Evolutionary conservation across 1,140 invertebrate genomes (phyloP), one percentile per base, ranked within the genome.

Genomic region (Dendroctonus ponderosae): DNA sequence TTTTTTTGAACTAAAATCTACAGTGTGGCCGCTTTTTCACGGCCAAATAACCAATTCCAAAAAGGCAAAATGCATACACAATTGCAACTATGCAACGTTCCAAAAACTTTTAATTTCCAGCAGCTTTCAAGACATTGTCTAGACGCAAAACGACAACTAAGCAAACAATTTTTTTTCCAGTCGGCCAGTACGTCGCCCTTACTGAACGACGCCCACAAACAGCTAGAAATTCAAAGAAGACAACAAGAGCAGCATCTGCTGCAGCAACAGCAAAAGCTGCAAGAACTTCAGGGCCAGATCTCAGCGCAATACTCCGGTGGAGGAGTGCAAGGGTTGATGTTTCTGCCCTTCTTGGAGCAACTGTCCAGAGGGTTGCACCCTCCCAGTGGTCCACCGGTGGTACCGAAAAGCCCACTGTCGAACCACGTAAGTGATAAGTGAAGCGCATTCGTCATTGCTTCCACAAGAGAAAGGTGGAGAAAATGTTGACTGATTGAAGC

Each of bases 301-400:
- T 72, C 72, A 37, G 75, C 78, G 8, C 77, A 79, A 51, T 79
- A 79, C 71, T 69, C 74, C 6, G 72, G 71, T 52, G 61, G 68
- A 26, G 75, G 74, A 7, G 72, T 67, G 69, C 80, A 50, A 53
- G 78, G 79, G 51, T 76, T 85, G 53, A 82, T 85, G 79, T 83
- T 84, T 65, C 75, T 85, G 44, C 84, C 84, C 9, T 80, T 85
- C 61, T 71, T 85, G 64, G 85, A 85, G 69, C 83, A 84, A 61
- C 70, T 83, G 9, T 61, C 57, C 8, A 74, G 80, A 60, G 78
- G 75, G 40, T 60, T 78, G 58, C 79, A 75, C 37, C 70, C 64
- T 14, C 41, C 71, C 8, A 67, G 51, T 42, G 62, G 72, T 44
- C 70, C 73, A 11, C 70, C 71, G 43, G 69, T 66, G 64, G 70